Evolutionary conservation across 2,113 vertebrate species (phyloP).

Genomic region (Tamias sibiricus): DNA sequence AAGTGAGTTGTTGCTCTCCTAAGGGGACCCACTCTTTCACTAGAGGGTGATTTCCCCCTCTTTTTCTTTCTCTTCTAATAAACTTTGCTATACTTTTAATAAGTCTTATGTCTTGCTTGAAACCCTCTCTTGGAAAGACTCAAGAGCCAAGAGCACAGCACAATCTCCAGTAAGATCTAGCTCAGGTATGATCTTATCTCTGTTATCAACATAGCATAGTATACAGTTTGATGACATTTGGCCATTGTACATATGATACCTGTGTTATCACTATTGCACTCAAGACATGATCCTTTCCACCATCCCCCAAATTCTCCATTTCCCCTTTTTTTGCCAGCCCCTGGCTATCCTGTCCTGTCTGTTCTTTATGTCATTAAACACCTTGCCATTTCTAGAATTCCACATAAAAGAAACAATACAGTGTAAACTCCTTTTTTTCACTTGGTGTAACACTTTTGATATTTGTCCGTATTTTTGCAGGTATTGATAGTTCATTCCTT

Average conservation of each 20-base stretch:
- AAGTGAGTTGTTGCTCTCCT: no score
- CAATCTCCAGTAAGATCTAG: no score
- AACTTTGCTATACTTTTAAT: no score
- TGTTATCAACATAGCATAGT: background rate
- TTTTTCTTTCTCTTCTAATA: no score
- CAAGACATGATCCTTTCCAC: background rate
- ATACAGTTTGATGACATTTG: background rate
- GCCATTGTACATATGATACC: background rate
- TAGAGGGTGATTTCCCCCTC: no score
- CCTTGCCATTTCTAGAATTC: background rate
- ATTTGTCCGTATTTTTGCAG: background rate
- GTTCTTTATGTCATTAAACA: background rate
- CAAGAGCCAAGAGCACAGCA: no score
- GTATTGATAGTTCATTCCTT: background rate
- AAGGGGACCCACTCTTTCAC: no score
- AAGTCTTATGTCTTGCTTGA: no score
- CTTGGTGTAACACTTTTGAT: background rate
- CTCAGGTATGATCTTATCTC: no score
- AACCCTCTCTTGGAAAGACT: no score
- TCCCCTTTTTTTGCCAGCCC: background rate
- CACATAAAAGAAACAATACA: background rate
- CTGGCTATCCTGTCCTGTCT: background rate
- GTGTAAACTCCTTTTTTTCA: background rate
- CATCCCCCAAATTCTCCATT: background rate
- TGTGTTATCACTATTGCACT: accelerated